phyloP scores from a whole-genome alignment of 2,113 vertebrate genomes.

The Numenius arquata region DNA sequence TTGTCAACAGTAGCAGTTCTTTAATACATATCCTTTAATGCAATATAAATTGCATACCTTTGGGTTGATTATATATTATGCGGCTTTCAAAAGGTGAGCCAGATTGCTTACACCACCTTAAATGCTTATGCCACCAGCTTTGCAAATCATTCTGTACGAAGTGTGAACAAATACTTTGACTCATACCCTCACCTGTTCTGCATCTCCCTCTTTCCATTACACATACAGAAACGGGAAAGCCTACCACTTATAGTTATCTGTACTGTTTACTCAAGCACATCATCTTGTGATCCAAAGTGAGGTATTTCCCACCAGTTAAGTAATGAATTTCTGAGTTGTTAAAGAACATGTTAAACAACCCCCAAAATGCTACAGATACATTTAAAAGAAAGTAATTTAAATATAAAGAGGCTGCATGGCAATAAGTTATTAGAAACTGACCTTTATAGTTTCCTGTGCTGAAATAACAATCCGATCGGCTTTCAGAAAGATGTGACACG shows the following conservation, averaged over 20 bases:
- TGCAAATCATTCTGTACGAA: background rate
- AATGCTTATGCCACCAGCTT: background rate
- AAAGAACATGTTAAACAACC: background rate
- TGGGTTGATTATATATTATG: background rate
- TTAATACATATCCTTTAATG: background rate
- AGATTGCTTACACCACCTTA: background rate
- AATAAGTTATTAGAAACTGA: slow-evolving; percentile 67
- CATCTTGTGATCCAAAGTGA: background rate
- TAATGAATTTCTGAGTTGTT: background rate
- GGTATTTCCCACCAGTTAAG: background rate
- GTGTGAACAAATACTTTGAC: background rate
- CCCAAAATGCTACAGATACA: background rate
- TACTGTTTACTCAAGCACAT: background rate
- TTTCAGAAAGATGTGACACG: slow-evolving; percentile 80
- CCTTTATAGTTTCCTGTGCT: slow-evolving; percentile 77
- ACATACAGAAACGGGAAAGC: background rate
- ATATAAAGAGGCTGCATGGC: background rate
- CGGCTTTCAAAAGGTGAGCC: background rate
- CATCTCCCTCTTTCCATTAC: background rate
- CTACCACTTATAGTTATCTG: background rate
- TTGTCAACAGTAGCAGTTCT: background rate
- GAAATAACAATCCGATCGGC: slow-evolving; percentile 79
- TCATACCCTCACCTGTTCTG: background rate
- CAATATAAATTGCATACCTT: background rate
- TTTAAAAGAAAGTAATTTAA: background rate